Base-by-base conservation (phyloP, 2,797 vertebrate genomes). In the Garrulus glandarius region DNA sequence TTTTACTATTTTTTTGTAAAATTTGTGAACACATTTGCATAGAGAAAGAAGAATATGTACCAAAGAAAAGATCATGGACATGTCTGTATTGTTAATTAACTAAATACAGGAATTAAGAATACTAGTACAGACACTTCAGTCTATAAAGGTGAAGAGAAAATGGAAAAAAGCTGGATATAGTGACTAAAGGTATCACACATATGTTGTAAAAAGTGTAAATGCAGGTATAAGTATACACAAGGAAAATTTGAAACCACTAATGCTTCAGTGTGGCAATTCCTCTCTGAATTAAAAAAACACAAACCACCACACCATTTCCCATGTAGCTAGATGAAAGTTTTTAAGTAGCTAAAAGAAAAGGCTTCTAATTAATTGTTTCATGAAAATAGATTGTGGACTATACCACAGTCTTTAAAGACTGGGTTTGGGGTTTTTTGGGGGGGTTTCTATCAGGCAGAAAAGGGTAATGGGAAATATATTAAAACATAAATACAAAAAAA, bases 361-460 rank as follows among this genome's bases (percentile, higher is more conserved):
- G 5, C 4, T 53, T 61, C 39, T 61, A 53, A 46, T 29, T 8
- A 12, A 18, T 47, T 44, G 2, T 68, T 69, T 39, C 2, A 18
- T 21, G 3, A 55, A 13, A 56, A 47, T n/a, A 44, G 2, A 39
- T 36, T 21, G 0, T 23, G 29, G 84, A 82, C 26, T 37, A 50
- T 29, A 34, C 2, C 5, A 26, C 11, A 55, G 15, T 21, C 11
- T 77, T 70, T 50, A 46, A 50, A 4, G 3, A 10, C 5, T 69
- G 7, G 3, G 4, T 64, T 19, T 37, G 27, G 7, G 11, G 0
- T 0, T 12, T 22, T 50, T 37, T 8, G 3, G 0, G 0, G 9
- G 3, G 1, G 1, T 29, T 72, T 34, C 5, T 2, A 23, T 56
- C 23, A 44, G 21, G 4, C 2, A 76, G 29, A 37, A 56, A 55